These are phyloP conservation scores for Cynopterus brachyotis DNA, from an alignment of 2,113 vertebrate genomes.

Conservation along the genomic window DNA sequence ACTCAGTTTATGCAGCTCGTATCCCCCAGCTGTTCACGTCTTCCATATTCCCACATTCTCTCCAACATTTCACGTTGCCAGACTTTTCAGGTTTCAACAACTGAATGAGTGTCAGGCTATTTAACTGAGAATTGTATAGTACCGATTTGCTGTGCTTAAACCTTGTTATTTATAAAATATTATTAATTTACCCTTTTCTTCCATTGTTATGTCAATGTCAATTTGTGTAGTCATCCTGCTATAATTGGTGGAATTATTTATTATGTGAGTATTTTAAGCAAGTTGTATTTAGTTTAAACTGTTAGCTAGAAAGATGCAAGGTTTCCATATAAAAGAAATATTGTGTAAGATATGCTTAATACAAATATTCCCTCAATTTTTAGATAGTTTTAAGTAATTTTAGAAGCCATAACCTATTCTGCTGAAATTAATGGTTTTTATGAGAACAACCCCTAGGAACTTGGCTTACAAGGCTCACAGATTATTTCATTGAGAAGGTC, in stretches of 20 bases:
- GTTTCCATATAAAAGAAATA: neutral
- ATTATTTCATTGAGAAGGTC: neutral
- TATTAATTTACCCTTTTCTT: neutral
- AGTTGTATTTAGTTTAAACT: neutral
- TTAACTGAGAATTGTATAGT: neutral
- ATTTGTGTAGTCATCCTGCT: neutral
- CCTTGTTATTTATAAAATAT: neutral
- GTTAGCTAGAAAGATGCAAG: neutral
- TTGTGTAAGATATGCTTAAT: neutral
- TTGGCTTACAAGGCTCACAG: neutral
- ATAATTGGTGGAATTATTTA: neutral
- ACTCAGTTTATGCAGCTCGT: neutral
- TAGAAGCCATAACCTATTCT: neutral
- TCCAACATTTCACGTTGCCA: neutral
- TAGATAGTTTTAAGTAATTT: slow-evolving; percentile 16
- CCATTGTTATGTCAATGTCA: neutral
- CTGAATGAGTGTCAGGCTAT: neutral
- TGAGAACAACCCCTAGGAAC: neutral
- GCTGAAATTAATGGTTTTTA: neutral
- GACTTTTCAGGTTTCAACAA: neutral
- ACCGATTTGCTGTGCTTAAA: neutral
- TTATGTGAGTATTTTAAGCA: neutral
- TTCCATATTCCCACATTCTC: neutral
- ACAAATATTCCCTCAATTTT: neutral
- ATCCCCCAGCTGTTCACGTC: neutral